Evolutionary conservation across 1,140 invertebrate species (phyloP).

Genomic region (Venustaconcha ellipsiformis): DNA sequence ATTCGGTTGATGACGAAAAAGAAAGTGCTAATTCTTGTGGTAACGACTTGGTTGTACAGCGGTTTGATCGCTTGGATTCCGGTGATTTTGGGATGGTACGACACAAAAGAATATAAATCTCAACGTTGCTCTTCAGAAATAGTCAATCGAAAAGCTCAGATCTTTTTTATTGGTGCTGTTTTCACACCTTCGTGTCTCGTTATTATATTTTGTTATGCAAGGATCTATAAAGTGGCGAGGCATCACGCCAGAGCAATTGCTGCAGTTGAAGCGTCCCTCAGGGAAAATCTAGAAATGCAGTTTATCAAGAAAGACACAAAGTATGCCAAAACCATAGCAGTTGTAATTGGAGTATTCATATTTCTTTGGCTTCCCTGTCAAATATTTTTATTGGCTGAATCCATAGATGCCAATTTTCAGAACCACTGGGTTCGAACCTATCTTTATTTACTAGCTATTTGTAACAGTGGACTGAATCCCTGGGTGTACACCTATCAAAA

Average conservation of each 20-base stretch:
- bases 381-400: conserved; percentile 73
- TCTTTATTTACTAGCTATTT: conserved; percentile 73
- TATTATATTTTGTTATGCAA: conserved; percentile 76
- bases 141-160: conserved; percentile 41
- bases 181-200: conserved; percentile 63
- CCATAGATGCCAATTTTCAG: conserved; percentile 71
- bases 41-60: conserved; percentile 74
- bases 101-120: conserved; percentile 71
- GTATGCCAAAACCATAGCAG: conserved; percentile 76
- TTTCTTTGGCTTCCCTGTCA: conserved; percentile 77
- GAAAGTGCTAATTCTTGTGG: conserved; percentile 74
- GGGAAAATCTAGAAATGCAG: conserved; percentile 49
- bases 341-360: conserved; percentile 76
- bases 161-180: conserved; percentile 48
- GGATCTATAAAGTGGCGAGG: conserved; percentile 77
- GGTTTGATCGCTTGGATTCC: conserved; percentile 17
- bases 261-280: conserved; percentile 74
- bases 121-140: conserved; percentile 66
- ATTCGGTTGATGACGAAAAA: conserved; percentile 76
- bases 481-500: conserved; percentile 80
- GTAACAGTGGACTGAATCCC: conserved; percentile 76
- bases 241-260: conserved; percentile 77
- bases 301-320: conserved; percentile 62
- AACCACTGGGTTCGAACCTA: conserved; percentile 73
- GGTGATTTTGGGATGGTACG: conserved; percentile 70